Evolutionary conservation across 2,797 vertebrate species (phyloP).

Genomic region (Gymnodraco acuticeps): DNA sequence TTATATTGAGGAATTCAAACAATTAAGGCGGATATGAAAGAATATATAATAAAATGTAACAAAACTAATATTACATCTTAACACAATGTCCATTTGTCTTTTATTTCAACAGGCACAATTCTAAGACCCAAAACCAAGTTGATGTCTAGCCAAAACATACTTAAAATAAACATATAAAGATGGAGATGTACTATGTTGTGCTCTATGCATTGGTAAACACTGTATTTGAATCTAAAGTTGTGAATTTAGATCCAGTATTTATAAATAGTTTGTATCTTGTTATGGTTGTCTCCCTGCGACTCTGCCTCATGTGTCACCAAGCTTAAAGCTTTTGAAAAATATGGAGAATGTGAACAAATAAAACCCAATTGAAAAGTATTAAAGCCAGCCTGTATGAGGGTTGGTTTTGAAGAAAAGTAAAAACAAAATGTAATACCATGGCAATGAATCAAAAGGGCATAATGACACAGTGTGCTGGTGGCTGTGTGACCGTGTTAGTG

Average conservation of each 20-base stretch:
- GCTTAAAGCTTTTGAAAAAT: slow-evolving; percentile 9
- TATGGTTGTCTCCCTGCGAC: background rate
- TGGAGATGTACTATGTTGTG: background rate
- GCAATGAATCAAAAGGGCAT: slow-evolving; percentile 2
- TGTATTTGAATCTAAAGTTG: background rate
- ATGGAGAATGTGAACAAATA: slow-evolving; percentile 5
- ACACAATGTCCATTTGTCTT: slow-evolving; percentile 1
- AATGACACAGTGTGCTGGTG: background rate
- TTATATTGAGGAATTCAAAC: slow-evolving; percentile 12
- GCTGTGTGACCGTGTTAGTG: slow-evolving; percentile 2
- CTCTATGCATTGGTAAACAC: slow-evolving; percentile 4
- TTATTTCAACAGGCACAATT: background rate
- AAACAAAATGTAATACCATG: background rate
- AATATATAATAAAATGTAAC: slow-evolving; percentile 3
- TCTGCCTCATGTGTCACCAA: background rate
- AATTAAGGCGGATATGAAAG: slow-evolving; percentile 13
- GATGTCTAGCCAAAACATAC: background rate
- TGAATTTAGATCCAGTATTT: background rate
- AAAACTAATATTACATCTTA: slow-evolving; percentile 20
- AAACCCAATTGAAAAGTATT: slow-evolving; percentile 23
- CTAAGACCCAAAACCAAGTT: background rate
- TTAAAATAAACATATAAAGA: slow-evolving; percentile 1
- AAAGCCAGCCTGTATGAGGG: background rate
- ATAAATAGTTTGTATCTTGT: background rate
- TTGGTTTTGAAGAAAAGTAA: slow-evolving; percentile 15